A percentile compares a stretch with the other conserved stretches of the same genome.
Conservation (phyloP, 2,113 vertebrate genomes). For the Tragulus kanchil region DNA sequence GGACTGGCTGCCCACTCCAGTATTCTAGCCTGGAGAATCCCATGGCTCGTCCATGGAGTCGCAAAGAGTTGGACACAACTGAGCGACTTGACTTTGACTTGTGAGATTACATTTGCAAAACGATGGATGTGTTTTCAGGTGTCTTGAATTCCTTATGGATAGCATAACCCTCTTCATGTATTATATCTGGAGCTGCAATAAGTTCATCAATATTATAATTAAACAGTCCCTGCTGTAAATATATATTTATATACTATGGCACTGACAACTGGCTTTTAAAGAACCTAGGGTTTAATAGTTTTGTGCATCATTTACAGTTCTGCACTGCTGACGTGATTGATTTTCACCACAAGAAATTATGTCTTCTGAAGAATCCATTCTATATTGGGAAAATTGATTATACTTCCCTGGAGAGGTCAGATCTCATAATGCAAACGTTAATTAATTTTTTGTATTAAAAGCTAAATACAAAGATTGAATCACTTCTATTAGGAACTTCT, state of each 20-base stretch:
- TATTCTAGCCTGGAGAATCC: no score
- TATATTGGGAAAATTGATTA: constrained; percentile 87
- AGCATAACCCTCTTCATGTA: constrained; percentile 63
- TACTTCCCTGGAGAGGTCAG: constrained; percentile 84
- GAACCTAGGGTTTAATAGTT: constrained; percentile 84
- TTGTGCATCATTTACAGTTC: constrained; percentile 86
- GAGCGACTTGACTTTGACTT: constrained; percentile 47
- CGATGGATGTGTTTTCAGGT: constrained; percentile 44
- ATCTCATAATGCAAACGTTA: constrained; percentile 88
- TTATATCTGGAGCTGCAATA: constrained; percentile 78
- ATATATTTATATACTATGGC: constrained; percentile 82
- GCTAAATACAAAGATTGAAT: constrained; percentile 90
- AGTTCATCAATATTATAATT: constrained; percentile 87
- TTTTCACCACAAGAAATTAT: constrained; percentile 88
- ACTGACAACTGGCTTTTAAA: constrained; percentile 82
- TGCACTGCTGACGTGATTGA: constrained; percentile 90
- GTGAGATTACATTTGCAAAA: constrained; percentile 66
- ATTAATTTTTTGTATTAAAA: constrained; percentile 92
- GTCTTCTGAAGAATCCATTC: constrained; percentile 83
- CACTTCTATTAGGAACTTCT: constrained; percentile 89
- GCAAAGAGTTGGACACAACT: no score
- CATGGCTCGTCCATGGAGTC: no score
- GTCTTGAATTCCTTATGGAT: constrained; percentile 76
- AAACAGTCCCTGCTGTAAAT: constrained; percentile 79
- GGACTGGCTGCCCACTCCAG: no score